These are phyloP conservation scores for Drosophila mimica DNA, from an alignment of 2,888 invertebrate species.

Conservation along the genomic window DNA sequence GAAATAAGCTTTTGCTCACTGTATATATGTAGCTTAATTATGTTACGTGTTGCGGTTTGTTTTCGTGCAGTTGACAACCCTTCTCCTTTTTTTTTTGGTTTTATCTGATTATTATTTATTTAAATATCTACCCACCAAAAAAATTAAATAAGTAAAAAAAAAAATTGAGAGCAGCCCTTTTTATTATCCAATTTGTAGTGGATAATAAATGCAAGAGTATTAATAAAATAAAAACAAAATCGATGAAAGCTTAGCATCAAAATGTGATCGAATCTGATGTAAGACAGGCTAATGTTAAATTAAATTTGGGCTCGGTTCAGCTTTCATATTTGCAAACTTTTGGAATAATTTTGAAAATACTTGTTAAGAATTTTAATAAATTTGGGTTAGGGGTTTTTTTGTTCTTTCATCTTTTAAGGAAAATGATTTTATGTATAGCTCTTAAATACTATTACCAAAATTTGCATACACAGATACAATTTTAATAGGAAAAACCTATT, in stretches of 20 bases:
- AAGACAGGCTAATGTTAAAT: neutral
- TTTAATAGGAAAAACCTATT: neutral
- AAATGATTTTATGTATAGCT: neutral
- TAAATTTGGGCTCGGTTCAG: neutral
- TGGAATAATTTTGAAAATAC: neutral
- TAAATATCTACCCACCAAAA: constrained; percentile 8
- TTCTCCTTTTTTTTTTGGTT: neutral
- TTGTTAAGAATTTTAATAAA: neutral
- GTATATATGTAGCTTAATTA: neutral
- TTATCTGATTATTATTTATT: constrained; percentile 26
- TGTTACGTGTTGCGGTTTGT: constrained; percentile 39
- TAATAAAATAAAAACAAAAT: neutral
- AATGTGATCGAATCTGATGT: neutral
- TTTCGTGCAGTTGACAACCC: constrained; percentile 4
- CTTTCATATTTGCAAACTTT: neutral
- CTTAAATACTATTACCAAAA: neutral
- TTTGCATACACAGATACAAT: neutral
- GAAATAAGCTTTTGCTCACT: no score
- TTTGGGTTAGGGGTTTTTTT: neutral
- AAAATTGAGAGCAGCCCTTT: neutral
- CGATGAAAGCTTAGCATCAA: neutral
- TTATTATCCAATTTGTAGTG: constrained; percentile 5
- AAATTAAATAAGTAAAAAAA: neutral
- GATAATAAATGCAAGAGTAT: constrained; percentile 15
- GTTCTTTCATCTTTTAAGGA: no score